These are phyloP conservation scores for Scomber colias DNA, from an alignment of 2,113 vertebrate species.

Conservation along the genomic window DNA sequence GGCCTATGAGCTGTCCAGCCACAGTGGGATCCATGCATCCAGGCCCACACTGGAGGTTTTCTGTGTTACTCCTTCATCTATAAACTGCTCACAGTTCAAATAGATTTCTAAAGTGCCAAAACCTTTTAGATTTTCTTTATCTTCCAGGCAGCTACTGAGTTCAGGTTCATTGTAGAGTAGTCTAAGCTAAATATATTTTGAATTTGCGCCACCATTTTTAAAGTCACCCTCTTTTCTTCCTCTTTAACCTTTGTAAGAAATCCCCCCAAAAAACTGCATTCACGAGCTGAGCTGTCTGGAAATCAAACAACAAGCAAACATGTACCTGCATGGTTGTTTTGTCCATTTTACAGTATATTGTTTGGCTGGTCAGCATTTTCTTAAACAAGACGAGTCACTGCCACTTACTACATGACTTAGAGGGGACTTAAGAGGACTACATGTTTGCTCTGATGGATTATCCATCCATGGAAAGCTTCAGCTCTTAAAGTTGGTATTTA, in stretches of 20 bases:
- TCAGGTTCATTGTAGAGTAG: neutral
- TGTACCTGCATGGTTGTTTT: neutral
- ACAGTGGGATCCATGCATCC: conserved; percentile 26
- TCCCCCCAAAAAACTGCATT: too few relatives aligned
- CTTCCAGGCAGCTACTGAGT: neutral
- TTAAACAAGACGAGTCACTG: neutral
- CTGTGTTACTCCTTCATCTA: neutral
- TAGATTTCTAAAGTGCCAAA: conserved; percentile 33
- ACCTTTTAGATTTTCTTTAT: conserved; percentile 23
- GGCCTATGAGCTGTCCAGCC: conserved; percentile 6
- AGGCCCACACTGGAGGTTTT: conserved; percentile 16
- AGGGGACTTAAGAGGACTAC: neutral
- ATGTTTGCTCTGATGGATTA: neutral
- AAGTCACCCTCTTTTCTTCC: neutral
- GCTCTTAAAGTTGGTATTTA: neutral
- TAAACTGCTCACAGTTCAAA: neutral
- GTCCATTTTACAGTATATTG: neutral
- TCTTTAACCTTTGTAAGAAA: neutral
- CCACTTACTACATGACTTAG: neutral
- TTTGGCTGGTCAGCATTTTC: neutral
- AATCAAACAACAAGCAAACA: neutral
- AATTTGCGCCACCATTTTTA: neutral
- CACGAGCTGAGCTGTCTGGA: neutral
- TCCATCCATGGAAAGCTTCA: neutral
- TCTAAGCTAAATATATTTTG: neutral